phyloP scores from a whole-genome alignment of 2,888 invertebrate genomes.

The Cataglyphis rosenhaueri region DNA sequence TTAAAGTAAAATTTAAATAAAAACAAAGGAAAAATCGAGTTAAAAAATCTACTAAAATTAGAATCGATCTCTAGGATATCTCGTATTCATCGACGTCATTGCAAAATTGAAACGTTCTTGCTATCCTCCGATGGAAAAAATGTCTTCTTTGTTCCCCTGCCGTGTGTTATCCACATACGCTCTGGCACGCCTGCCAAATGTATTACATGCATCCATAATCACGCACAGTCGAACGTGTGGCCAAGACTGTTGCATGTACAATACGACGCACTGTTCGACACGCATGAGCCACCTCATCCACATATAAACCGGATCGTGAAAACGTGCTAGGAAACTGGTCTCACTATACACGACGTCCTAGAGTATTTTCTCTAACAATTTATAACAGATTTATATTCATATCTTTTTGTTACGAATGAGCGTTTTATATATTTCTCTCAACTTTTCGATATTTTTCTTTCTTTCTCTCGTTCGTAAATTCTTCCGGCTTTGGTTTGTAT shows the following conservation, averaged over 20 bases:
- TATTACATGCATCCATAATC: constrained; percentile 34
- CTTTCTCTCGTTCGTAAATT: not conserved
- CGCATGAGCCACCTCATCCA: constrained; percentile 60
- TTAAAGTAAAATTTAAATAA: not conserved
- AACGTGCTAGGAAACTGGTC: constrained; percentile 64
- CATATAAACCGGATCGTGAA: constrained; percentile 64
- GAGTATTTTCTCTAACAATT: not conserved
- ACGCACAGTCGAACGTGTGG: constrained; percentile 52
- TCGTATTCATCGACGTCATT: not conserved
- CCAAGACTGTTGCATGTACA: constrained; percentile 65
- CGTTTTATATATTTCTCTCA: not conserved
- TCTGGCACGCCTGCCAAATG: constrained; percentile 47
- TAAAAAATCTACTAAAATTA: not conserved
- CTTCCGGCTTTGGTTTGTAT: not conserved
- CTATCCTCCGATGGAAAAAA: constrained; percentile 9
- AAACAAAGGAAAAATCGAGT: not conserved
- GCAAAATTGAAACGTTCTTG: constrained; percentile 38
- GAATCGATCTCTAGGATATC: not conserved
- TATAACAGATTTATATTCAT: not conserved
- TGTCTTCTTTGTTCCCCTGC: constrained; percentile 41
- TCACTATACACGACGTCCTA: not conserved
- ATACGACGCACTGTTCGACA: constrained; percentile 72
- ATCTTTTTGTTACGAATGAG: not conserved
- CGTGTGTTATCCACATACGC: constrained; percentile 34
- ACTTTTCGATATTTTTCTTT: not conserved